These are phyloP conservation scores for Sphaeramia orbicularis DNA, from an alignment of 2,797 vertebrate genomes.

Conservation along the genomic window DNA sequence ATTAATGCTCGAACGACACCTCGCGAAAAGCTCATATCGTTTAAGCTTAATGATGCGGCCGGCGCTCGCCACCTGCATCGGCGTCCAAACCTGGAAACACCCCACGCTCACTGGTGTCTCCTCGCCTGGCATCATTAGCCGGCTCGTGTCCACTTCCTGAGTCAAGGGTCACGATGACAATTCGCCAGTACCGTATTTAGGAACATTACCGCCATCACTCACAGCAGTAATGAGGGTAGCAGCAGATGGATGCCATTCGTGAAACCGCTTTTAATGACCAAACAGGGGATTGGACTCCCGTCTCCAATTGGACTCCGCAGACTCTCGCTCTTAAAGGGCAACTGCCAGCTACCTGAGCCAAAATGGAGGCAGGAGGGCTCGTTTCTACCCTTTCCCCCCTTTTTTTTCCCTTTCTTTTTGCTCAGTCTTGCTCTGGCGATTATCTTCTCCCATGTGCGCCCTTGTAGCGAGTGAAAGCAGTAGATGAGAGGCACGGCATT, in stretches of 20 bases:
- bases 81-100: conserved; percentile 59
- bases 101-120: conserved; percentile 59
- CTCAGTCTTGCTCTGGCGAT: conserved; percentile 58
- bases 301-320: conserved; percentile 75
- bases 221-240: conserved; percentile 80
- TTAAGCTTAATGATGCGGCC: conserved; percentile 69
- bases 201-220: conserved; percentile 81
- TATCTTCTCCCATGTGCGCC: conserved; percentile 53
- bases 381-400: conserved; percentile 51
- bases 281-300: conserved; percentile 76
- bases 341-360: conserved; percentile 76
- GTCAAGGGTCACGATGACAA: conserved; percentile 81
- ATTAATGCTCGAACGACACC: conserved; percentile 10
- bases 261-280: conserved; percentile 82
- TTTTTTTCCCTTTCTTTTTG: conserved; percentile 34
- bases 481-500: conserved; percentile 60
- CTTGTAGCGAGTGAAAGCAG: conserved; percentile 46
- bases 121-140: conserved; percentile 75
- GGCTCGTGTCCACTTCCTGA: conserved; percentile 77
- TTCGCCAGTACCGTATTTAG: conserved; percentile 78
- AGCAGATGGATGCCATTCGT: conserved; percentile 84
- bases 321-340: conserved; percentile 82
- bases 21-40: conserved; percentile 46
- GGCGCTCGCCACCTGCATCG: conserved; percentile 16
- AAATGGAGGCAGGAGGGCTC: conserved; percentile 71